phyloP scores from a whole-genome alignment of 2,113 vertebrate genomes.

The Anarrhichthys ocellatus region DNA sequence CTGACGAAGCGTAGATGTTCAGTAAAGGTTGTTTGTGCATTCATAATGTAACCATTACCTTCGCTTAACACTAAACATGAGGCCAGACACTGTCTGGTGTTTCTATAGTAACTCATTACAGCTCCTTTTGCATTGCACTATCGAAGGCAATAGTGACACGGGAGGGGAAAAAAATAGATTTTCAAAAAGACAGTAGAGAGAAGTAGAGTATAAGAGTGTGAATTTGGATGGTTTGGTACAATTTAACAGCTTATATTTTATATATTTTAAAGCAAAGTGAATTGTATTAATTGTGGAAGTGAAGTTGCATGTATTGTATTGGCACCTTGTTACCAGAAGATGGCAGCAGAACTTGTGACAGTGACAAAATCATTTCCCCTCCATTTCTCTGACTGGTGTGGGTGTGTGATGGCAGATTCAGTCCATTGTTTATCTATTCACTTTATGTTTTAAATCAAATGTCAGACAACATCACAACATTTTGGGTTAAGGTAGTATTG shows the following conservation, averaged over 20 bases:
- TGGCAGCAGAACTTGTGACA: constrained; percentile 64
- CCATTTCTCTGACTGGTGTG: constrained; percentile 1
- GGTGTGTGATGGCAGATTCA: neutral
- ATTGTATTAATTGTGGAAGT: neutral
- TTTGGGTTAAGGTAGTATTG: neutral
- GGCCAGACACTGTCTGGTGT: constrained; percentile 6
- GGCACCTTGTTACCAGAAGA: constrained; percentile 54
- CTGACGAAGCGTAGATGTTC: neutral
- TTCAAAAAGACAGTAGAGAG: neutral
- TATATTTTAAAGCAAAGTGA: constrained; percentile 7
- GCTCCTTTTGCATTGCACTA: neutral
- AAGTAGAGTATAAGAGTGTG: neutral
- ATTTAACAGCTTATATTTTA: neutral
- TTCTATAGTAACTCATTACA: constrained; percentile 18
- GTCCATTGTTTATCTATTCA: neutral
- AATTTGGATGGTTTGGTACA: neutral
- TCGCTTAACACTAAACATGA: neutral
- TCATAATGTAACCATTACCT: neutral
- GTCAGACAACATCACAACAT: neutral
- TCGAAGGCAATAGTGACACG: neutral
- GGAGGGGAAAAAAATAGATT: neutral
- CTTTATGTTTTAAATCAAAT: neutral
- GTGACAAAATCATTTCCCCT: neutral
- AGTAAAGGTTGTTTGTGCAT: neutral
- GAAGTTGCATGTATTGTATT: constrained; percentile 23